A percentile compares a stretch with the other conserved stretches of the same genome.
These are phyloP conservation scores for Gallinago solitaria DNA, from an alignment of 2,797 vertebrate species.

Conservation along the genomic window DNA sequence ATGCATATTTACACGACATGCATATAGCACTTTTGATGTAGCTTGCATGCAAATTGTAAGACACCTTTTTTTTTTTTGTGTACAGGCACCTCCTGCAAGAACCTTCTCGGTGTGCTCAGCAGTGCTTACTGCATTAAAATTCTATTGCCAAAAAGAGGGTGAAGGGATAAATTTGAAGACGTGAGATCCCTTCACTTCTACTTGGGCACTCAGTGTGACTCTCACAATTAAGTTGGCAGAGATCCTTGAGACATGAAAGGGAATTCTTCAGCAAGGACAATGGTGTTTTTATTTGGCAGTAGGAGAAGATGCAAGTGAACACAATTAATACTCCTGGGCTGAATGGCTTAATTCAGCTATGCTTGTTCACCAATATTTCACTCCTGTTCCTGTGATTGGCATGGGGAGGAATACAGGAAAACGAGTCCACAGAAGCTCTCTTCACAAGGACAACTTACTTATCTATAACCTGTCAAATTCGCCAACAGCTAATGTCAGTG, in stretches of 20 bases:
- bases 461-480: slow-evolving; percentile 72
- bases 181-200: slow-evolving; percentile 65
- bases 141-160: not conserved
- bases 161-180: slow-evolving; percentile 42
- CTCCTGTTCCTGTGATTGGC: slow-evolving; percentile 69
- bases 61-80: not conserved
- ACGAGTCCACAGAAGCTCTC: slow-evolving; percentile 38
- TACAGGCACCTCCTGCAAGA: slow-evolving; percentile 32
- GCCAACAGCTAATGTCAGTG: slow-evolving; percentile 62
- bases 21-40: not conserved
- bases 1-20: slow-evolving; percentile 21
- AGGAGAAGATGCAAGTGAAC: slow-evolving; percentile 72
- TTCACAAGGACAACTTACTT: slow-evolving; percentile 66
- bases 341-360: slow-evolving; percentile 79
- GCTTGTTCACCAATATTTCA: slow-evolving; percentile 61
- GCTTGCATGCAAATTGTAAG: slow-evolving; percentile 43
- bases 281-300: slow-evolving; percentile 76
- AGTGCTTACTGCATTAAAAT: slow-evolving; percentile 64
- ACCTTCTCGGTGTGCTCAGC: slow-evolving; percentile 35
- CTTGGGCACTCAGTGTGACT: slow-evolving; percentile 68
- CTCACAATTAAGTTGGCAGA: slow-evolving; percentile 79
- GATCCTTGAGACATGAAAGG: slow-evolving; percentile 76
- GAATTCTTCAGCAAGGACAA: slow-evolving; percentile 78
- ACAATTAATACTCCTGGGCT: slow-evolving; percentile 71
- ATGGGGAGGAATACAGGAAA: slow-evolving; percentile 67